Evolutionary conservation across 2,113 vertebrate genomes (phyloP).

Genomic region (Grammomys dolichurus): DNA sequence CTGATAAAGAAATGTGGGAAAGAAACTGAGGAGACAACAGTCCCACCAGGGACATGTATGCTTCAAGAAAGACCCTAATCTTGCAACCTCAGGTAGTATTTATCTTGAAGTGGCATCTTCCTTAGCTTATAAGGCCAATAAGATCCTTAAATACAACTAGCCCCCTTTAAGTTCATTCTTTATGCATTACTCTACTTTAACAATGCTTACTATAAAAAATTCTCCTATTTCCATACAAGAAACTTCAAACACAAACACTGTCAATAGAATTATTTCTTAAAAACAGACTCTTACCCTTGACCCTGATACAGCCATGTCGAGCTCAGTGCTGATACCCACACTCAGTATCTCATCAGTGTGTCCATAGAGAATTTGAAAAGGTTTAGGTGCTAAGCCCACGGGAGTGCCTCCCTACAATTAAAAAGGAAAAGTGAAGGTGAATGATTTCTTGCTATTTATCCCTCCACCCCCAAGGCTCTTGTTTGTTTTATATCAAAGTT

Average conservation of each 20-base stretch:
- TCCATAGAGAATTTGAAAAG: constrained; percentile 96
- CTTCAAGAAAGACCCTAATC: constrained; percentile 41
- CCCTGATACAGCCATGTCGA: constrained; percentile 97
- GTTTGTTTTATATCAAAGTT: constrained; percentile 8
- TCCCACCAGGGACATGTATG: neutral
- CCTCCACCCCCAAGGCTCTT: neutral
- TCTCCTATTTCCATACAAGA: neutral
- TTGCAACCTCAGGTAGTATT: constrained; percentile 52
- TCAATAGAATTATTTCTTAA: constrained; percentile 36
- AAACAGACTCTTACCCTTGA: constrained; percentile 89
- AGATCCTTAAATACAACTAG: constrained; percentile 18
- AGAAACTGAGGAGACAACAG: neutral
- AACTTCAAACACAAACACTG: constrained; percentile 28
- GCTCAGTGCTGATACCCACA: constrained; percentile 96
- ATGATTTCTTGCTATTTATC: constrained; percentile 25
- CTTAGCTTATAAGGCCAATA: constrained; percentile 33
- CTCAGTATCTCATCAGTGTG: constrained; percentile 95
- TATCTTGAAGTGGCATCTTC: constrained; percentile 11
- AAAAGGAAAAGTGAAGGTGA: constrained; percentile 82
- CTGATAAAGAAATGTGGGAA: constrained; percentile 40
- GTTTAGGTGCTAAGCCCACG: constrained; percentile 93
- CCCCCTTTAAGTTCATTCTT: constrained; percentile 36
- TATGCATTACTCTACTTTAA: constrained; percentile 39
- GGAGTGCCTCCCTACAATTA: constrained; percentile 92
- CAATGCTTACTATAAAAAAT: constrained; percentile 49